Percentiles rank a stretch among this genome's conserved stretches.
These are phyloP conservation scores for Idaea straminata DNA, from an alignment of 2,888 invertebrate species.

Conservation along the genomic window DNA sequence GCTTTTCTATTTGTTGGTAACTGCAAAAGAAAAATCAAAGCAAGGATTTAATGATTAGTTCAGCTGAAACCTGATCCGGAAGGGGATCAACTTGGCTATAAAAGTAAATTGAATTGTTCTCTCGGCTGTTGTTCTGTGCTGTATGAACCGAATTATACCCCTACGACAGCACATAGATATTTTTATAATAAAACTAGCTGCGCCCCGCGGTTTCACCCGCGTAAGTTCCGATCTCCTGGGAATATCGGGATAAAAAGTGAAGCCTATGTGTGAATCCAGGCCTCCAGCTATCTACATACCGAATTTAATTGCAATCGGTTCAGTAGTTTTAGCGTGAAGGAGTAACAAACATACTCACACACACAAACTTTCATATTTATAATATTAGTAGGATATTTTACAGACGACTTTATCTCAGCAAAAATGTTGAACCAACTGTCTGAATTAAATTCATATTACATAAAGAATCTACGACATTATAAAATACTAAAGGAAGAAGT, in stretches of 20 bases:
- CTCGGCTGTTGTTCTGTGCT: slow-evolving; percentile 58
- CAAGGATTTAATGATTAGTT: slow-evolving; percentile 68
- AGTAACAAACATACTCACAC: no score
- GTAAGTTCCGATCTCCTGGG: no score
- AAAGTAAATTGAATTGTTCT: slow-evolving; percentile 78
- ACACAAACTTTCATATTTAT: no score
- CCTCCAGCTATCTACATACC: no score
- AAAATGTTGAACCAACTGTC: neutral
- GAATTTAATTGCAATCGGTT: no score
- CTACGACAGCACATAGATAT: slow-evolving; percentile 50
- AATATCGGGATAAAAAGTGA: no score
- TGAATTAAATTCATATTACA: neutral
- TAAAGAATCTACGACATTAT: neutral
- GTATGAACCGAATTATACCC: slow-evolving; percentile 48
- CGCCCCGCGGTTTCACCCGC: no score
- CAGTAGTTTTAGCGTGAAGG: no score
- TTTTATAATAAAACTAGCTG: slow-evolving; percentile 35
- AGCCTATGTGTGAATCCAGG: no score
- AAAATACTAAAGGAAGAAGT: neutral
- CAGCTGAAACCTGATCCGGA: slow-evolving; percentile 58
- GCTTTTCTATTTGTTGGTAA: neutral
- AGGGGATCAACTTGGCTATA: slow-evolving; percentile 69
- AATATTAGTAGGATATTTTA: no score
- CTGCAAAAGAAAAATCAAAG: slow-evolving; percentile 35
- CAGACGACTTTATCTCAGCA: no score